Evolutionary conservation across 30 jellyfish, hydroid and myxozoan species (phyloP).

Genomic region (Hydractinia symbiolongicarpus): DNA sequence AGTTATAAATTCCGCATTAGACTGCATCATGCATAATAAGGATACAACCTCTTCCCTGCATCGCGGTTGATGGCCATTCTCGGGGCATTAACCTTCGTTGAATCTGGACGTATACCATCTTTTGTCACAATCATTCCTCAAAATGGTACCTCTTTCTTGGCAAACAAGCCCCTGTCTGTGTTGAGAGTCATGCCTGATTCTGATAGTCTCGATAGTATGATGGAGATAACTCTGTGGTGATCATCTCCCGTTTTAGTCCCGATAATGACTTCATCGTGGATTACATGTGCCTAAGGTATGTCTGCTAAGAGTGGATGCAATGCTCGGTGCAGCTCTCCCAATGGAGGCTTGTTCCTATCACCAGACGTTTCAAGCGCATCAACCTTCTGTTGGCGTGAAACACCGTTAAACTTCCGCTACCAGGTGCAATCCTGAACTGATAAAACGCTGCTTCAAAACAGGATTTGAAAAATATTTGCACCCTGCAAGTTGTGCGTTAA

Average conservation of each 20-base stretch:
- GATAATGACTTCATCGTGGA: constrained; percentile 45
- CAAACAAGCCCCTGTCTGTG: constrained; percentile 45
- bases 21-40: constrained; percentile 42
- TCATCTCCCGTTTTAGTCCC: constrained; percentile 35
- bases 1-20: constrained; percentile 43
- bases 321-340: constrained; percentile 47
- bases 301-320: constrained; percentile 45
- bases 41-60: constrained; percentile 39
- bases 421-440: constrained; percentile 45
- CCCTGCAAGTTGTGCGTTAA: constrained; percentile 41
- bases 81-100: constrained; percentile 46
- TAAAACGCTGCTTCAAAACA: constrained; percentile 64
- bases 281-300: constrained; percentile 38
- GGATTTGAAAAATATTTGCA: constrained; percentile 34
- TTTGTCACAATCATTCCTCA: constrained; percentile 39
- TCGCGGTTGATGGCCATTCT: constrained; percentile 36
- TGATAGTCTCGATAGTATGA: constrained; percentile 12
- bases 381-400: constrained; percentile 53
- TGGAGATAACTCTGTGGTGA: constrained; percentile 16
- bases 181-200: constrained; percentile 35
- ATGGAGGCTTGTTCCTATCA: constrained; percentile 52
- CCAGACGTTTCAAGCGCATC: constrained; percentile 42
- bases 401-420: constrained; percentile 36
- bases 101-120: constrained; percentile 55
- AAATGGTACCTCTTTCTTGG: constrained; percentile 42